Evolutionary conservation across 2,888 invertebrate species (phyloP).

Genomic region (Lydus trimaculatus): DNA sequence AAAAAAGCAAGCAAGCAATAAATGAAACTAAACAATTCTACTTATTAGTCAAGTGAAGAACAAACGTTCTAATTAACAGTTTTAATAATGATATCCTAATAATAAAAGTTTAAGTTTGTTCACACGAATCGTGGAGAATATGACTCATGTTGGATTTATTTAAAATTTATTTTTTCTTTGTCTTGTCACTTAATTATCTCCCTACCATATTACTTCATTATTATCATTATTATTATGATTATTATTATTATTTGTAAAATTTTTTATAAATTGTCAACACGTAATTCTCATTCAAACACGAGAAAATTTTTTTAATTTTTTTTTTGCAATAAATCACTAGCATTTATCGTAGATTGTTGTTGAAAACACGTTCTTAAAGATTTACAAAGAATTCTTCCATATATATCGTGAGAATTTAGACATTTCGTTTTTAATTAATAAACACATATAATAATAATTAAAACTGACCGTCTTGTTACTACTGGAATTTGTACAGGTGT

Average conservation of each 20-base stretch:
- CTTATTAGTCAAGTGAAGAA: conserved; percentile 14
- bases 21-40: conserved; percentile 11
- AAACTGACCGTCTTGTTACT: no score
- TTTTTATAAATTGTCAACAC: background rate
- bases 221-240: background rate
- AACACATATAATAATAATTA: background rate
- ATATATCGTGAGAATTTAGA: background rate
- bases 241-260: background rate
- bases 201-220: no score
- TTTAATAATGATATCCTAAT: conserved; percentile 60
- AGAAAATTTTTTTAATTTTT: background rate
- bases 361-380: background rate
- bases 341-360: background rate
- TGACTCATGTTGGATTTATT: conserved; percentile 3
- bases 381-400: background rate
- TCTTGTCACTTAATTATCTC: background rate
- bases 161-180: background rate
- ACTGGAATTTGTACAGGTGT: no score
- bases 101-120: conserved; percentile 57
- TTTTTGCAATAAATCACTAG: background rate
- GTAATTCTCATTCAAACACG: background rate
- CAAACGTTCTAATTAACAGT: conserved; percentile 52
- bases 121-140: conserved; percentile 46
- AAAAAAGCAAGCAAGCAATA: background rate
- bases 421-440: background rate